phyloP scores from a whole-genome alignment of 2,113 vertebrate genomes.

The Neogale vison region DNA sequence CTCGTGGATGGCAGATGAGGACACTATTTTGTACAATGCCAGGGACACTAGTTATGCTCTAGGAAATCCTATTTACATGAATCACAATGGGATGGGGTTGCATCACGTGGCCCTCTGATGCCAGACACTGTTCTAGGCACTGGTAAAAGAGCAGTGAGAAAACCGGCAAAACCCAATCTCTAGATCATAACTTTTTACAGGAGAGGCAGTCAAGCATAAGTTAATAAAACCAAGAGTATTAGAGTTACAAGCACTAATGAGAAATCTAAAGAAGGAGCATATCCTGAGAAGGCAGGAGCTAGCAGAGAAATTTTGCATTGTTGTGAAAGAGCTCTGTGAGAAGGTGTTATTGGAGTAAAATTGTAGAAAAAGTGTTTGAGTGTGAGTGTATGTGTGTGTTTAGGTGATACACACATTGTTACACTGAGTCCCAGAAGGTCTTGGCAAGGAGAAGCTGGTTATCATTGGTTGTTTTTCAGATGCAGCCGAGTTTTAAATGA shows the following conservation, averaged over 20 bases:
- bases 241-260: neutral
- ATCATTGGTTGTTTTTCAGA: neutral
- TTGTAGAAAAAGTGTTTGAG: neutral
- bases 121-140: neutral
- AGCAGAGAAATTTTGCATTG: neutral
- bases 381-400: neutral
- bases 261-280: neutral
- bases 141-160: neutral
- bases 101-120: neutral
- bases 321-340: neutral
- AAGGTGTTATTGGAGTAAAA: neutral
- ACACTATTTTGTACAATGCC: neutral
- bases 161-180: neutral
- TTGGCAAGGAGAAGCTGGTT: neutral
- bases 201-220: neutral
- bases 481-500: neutral
- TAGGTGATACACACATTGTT: neutral
- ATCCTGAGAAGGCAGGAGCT: no score
- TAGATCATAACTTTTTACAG: neutral
- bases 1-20: neutral
- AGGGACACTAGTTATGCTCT: neutral
- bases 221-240: neutral
- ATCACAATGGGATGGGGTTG: neutral
- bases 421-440: neutral
- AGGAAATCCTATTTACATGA: neutral